Conservation (phyloP, 2,888 invertebrate species). For the Lycia hirtaria region DNA sequence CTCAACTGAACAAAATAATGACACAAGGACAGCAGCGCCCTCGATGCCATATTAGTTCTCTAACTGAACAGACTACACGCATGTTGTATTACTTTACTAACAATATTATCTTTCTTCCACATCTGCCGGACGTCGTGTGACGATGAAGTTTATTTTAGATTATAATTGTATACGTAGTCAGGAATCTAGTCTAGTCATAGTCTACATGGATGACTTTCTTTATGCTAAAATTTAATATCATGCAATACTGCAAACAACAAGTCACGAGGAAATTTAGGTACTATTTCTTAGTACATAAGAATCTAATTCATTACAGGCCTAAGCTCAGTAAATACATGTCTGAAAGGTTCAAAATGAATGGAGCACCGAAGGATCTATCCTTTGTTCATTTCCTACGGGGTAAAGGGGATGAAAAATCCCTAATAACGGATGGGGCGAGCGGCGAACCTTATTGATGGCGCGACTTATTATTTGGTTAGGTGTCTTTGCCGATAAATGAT, state of each 20-base stretch:
- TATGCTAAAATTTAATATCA: background rate
- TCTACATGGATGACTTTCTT: too few species aligned
- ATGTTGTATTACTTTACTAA: too few species aligned
- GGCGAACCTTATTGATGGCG: conserved; percentile 54
- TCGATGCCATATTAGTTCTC: too few species aligned
- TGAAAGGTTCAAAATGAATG: conserved; percentile 24
- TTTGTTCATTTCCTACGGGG: conserved; percentile 49
- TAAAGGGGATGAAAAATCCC: conserved; percentile 53
- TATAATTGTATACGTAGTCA: too few species aligned
- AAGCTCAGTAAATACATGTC: conserved; percentile 17
- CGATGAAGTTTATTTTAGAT: too few species aligned
- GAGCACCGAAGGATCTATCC: conserved; percentile 43
- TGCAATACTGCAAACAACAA: background rate
- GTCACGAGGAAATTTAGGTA: background rate
- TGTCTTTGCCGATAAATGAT: conserved; percentile 36
- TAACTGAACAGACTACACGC: too few species aligned
- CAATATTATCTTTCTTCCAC: too few species aligned
- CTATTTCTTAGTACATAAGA: conserved; percentile 8
- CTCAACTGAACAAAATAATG: too few species aligned
- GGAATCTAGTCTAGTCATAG: too few species aligned
- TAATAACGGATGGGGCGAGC: conserved; percentile 54
- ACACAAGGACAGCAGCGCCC: too few species aligned
- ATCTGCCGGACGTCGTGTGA: too few species aligned
- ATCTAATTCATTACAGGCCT: conserved; percentile 21
- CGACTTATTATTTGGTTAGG: conserved; percentile 61